Evolutionary conservation across 2,113 vertebrate species (phyloP), one percentile per base, ranked within the genome.

Genomic region (Zosterops japonicus): DNA sequence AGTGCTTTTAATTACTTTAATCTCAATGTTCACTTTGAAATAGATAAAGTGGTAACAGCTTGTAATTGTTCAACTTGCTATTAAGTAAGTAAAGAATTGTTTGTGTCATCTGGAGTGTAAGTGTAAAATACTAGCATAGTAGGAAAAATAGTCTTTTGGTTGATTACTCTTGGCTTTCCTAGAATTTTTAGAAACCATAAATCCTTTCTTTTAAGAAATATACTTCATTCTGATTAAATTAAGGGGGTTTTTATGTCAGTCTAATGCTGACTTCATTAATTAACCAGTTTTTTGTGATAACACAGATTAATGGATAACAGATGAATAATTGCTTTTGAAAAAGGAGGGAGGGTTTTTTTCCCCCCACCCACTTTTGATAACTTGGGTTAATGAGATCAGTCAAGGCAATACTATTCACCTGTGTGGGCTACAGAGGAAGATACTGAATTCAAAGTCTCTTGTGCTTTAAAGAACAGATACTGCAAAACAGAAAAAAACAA

Each of bases 41-140:
- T 14, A 77, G 79, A 95, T 83, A 49, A 88, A 91, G 82, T 86
- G 55, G 59, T 63, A 70, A 65, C 33, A 93, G 55, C 39, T 56
- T 93, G 17, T 94, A 94, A 83, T 94, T 84, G 49, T 24, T 91
- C 31, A 36, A 49, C 57, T 87, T 83, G n/a, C 50, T 55, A 5
- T 93, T 91, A 92, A 86, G 63, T 89, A 93, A 84, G 59, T 80
- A 77, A 93, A 83, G 74, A 94, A 86, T 67, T 68, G 39, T 93
- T 63, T 79, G 25, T 90, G 63, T 86, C 71, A 96, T 31, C 68
- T 83, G 68, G 63, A 77, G 55, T 57, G 22, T 83, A 85, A 92
- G 36, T 47, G 59, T 63, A 85, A 93, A 81, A 88, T 90, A 59
- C 24, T 19, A 83, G 47, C 44, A n/a, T 14, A 56, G 56, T 49